Percentiles rank a stretch among this genome's conserved stretches.
These are phyloP conservation scores for Ariopsis seemanni DNA, from an alignment of 2,113 vertebrate species.

Conservation along the genomic window DNA sequence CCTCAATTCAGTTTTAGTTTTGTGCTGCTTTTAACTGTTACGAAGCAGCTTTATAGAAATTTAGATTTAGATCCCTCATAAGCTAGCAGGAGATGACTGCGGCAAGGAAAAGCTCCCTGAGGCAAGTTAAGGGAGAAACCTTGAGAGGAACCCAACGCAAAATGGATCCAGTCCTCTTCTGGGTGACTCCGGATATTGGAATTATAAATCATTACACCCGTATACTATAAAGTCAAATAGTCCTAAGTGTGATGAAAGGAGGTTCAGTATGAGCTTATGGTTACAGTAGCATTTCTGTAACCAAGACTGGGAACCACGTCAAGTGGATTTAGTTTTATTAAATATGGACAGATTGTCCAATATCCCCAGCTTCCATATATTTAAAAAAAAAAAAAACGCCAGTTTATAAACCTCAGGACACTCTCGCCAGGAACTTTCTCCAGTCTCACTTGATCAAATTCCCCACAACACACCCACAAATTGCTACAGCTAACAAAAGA, in stretches of 20 bases:
- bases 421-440: not conserved
- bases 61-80: not conserved
- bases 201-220: not conserved
- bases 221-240: not conserved
- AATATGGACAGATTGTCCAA: not conserved
- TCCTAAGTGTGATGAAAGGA: not conserved
- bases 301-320: not conserved
- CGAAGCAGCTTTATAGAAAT: not conserved
- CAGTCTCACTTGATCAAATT: constrained; percentile 14
- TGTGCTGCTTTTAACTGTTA: not conserved
- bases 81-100: not conserved
- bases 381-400: not conserved
- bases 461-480: constrained; percentile 2
- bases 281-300: not conserved
- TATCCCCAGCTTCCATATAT: not conserved
- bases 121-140: not conserved
- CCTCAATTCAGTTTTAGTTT: not conserved
- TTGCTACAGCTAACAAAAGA: not conserved
- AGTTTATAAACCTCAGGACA: not conserved
- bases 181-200: not conserved
- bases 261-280: not conserved
- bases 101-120: not conserved
- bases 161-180: not conserved
- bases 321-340: not conserved
- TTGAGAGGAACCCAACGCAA: not conserved